phyloP scores from a whole-genome alignment of 1,140 invertebrate species.

The Rhopalosiphum padi region DNA sequence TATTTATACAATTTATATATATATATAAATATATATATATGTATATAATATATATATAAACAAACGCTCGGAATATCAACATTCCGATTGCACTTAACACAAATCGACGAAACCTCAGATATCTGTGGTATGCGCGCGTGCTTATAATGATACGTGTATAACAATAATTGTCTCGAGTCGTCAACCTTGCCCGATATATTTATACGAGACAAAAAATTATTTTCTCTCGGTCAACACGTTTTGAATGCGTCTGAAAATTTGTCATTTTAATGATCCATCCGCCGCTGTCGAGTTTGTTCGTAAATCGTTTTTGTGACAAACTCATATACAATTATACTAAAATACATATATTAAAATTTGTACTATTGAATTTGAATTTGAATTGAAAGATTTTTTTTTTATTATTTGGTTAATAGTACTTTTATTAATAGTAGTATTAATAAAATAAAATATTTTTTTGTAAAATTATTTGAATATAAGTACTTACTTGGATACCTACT shows the following conservation, averaged over 20 bases:
- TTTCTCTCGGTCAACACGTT: not conserved
- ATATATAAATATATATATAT: too few species aligned
- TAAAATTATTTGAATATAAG: too few species aligned
- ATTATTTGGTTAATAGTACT: too few species aligned
- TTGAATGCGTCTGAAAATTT: not conserved
- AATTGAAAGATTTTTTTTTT: too few species aligned
- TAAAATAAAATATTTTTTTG: too few species aligned
- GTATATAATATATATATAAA: not conserved
- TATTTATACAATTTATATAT: not conserved
- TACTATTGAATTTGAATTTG: too few species aligned
- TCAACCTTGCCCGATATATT: not conserved
- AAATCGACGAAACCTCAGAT: not conserved
- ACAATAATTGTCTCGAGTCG: conserved; percentile 23
- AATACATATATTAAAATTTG: too few species aligned
- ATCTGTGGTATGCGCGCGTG: conserved; percentile 9
- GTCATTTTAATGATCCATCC: not conserved
- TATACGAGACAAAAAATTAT: conserved; percentile 5
- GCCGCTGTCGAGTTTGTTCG: not conserved
- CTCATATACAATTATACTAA: not conserved
- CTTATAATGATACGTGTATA: not conserved
- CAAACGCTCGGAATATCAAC: not conserved
- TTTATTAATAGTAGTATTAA: too few species aligned
- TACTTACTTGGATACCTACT: too few species aligned
- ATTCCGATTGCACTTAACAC: not conserved
- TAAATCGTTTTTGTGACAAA: not conserved